Evolutionary conservation across 2,797 vertebrate species (phyloP).

Genomic region (Hypotaenidia okinawae): DNA sequence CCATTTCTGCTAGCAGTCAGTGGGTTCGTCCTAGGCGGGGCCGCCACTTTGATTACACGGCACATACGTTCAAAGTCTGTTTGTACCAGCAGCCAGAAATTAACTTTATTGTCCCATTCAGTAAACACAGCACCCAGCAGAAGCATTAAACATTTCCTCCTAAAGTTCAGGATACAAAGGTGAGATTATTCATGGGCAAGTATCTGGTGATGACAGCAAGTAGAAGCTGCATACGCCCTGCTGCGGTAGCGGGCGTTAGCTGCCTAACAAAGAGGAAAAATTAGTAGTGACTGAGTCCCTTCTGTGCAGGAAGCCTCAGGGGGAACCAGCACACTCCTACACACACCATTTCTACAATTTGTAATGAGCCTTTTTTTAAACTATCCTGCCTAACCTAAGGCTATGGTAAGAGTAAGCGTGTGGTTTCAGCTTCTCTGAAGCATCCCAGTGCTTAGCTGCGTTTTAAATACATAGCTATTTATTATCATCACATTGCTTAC

Average conservation of each 20-base stretch:
- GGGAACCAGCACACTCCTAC: neutral
- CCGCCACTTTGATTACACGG: neutral
- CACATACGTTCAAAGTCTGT: slow-evolving; percentile 11
- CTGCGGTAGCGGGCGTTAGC: fast-evolving
- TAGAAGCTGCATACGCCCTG: neutral
- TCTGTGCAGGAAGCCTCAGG: neutral
- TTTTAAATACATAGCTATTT: neutral
- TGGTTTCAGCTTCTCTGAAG: neutral
- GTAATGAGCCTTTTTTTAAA: neutral
- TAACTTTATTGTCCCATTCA: neutral
- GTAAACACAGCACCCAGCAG: neutral
- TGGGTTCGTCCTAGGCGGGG: slow-evolving; percentile 25
- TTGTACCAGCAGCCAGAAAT: neutral
- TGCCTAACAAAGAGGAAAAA: neutral
- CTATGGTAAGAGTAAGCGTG: neutral
- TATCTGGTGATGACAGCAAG: neutral
- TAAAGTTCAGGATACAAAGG: neutral
- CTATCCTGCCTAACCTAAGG: neutral
- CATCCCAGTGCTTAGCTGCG: fast-evolving
- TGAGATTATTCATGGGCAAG: slow-evolving; percentile 21
- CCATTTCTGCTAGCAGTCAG: neutral
- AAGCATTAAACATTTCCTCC: neutral
- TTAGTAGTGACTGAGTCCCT: neutral
- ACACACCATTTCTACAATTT: neutral
- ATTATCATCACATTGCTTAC: neutral